phyloP scores from a whole-genome alignment of 2,888 invertebrate genomes.

The Drosophila percnosoma region DNA sequence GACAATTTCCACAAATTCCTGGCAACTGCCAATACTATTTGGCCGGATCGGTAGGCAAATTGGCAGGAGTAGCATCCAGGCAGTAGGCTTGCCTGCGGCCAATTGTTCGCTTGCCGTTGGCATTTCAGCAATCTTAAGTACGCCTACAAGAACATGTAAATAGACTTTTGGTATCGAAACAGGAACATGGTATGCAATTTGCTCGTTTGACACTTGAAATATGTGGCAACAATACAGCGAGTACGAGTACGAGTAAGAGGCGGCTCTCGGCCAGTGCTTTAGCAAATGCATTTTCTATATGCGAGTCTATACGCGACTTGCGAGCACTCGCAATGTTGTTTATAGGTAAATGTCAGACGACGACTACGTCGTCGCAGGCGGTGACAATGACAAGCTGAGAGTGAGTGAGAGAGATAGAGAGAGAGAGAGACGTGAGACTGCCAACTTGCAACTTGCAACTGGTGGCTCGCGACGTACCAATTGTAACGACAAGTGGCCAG shows the following conservation, averaged over 20 bases:
- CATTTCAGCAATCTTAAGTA: conserved; percentile 83
- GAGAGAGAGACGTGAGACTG: conserved; percentile 23
- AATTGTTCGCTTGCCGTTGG: conserved; percentile 66
- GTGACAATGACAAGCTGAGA: conserved; percentile 67
- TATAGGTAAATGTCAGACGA: conserved; percentile 72
- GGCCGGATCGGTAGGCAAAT: conserved; percentile 68
- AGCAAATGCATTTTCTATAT: conserved; percentile 62
- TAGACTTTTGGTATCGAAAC: conserved; percentile 80
- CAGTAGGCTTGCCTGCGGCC: conserved; percentile 29
- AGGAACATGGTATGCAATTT: conserved; percentile 83
- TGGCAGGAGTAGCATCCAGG: conserved; percentile 50
- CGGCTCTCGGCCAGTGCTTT: conserved; percentile 22
- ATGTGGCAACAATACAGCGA: conserved; percentile 77
- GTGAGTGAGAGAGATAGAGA: background rate
- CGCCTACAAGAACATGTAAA: conserved; percentile 84
- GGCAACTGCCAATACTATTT: conserved; percentile 36
- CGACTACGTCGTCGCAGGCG: conserved; percentile 62
- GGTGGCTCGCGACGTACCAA: conserved; percentile 41
- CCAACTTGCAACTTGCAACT: conserved; percentile 27
- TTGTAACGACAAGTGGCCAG: conserved; percentile 76
- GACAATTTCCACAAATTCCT: conserved; percentile 82
- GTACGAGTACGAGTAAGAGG: conserved; percentile 22
- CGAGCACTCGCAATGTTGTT: conserved; percentile 48
- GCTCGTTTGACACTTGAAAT: conserved; percentile 84
- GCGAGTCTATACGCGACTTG: conserved; percentile 44